phyloP scores from a whole-genome alignment of 2,888 invertebrate genomes.

The Liodrosophila aerea region DNA sequence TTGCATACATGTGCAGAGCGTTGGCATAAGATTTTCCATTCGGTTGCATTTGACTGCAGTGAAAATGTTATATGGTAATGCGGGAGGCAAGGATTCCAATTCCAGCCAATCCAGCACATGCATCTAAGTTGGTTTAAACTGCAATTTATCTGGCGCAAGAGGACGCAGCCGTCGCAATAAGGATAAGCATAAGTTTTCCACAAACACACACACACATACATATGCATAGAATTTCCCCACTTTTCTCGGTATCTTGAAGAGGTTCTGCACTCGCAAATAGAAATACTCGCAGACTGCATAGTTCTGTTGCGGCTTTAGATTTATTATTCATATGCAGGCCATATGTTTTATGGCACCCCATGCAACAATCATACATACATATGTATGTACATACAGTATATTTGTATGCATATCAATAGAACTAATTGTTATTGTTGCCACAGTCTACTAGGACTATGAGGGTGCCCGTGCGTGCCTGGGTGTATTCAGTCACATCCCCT shows the following conservation, averaged over 20 bases:
- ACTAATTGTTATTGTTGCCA: slow-evolving; percentile 62
- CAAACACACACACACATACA: background rate
- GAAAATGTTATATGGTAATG: slow-evolving; percentile 42
- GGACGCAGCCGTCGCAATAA: slow-evolving; percentile 52
- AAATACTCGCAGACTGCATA: slow-evolving; percentile 39
- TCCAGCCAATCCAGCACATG: slow-evolving; percentile 59
- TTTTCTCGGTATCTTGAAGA: background rate
- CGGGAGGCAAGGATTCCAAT: background rate
- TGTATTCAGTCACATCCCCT: slow-evolving; percentile 10
- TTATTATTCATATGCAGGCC: slow-evolving; percentile 67
- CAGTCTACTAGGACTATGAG: slow-evolving; percentile 12
- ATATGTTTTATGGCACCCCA: slow-evolving; percentile 61
- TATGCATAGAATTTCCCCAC: background rate
- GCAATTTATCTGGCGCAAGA: slow-evolving; percentile 69
- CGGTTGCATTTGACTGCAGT: too few species aligned
- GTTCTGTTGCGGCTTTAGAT: slow-evolving; percentile 64
- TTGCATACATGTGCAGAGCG: too few species aligned
- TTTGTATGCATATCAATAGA: slow-evolving; percentile 52
- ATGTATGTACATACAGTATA: background rate
- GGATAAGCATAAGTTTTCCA: slow-evolving; percentile 71
- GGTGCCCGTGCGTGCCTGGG: background rate
- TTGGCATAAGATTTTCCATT: too few species aligned
- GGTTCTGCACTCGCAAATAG: slow-evolving; percentile 2
- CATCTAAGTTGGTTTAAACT: slow-evolving; percentile 72
- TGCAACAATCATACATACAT: slow-evolving; percentile 10